A percentile compares a stretch with the other conserved stretches of the same genome.
phyloP scores from a whole-genome alignment of 2,797 vertebrate genomes.

The Lepidocolaptes lacrymiger region DNA sequence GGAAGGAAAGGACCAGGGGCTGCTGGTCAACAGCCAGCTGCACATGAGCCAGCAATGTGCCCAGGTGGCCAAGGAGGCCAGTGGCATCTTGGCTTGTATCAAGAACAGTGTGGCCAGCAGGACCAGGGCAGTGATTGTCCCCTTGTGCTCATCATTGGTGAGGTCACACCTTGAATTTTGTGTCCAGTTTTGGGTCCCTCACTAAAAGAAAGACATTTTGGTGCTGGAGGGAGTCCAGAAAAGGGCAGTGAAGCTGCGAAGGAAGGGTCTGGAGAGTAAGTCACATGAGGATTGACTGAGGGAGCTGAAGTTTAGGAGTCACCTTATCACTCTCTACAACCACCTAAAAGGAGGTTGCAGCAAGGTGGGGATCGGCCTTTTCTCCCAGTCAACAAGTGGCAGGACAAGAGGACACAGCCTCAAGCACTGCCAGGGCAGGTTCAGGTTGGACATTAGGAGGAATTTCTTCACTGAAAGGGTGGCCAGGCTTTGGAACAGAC shows the following conservation, averaged over 20 bases:
- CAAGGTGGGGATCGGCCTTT: neutral
- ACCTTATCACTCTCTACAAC: neutral
- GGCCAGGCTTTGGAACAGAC: neutral
- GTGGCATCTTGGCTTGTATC: neutral
- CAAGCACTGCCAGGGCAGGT: neutral
- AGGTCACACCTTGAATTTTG: neutral
- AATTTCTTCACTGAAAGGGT: neutral
- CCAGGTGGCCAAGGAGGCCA: neutral
- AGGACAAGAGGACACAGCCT: neutral
- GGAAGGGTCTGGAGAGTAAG: neutral
- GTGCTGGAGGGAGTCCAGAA: accelerated
- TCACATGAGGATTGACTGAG: neutral
- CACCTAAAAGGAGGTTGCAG: neutral
- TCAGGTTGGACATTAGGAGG: neutral
- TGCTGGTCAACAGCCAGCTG: accelerated
- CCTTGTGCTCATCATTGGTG: neutral
- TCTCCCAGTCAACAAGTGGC: neutral
- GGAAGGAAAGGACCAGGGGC: too few relatives aligned
- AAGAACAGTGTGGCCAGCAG: neutral
- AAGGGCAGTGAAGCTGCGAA: neutral
- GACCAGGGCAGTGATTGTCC: neutral
- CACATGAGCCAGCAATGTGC: neutral
- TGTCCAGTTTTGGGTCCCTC: neutral
- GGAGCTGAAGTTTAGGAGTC: neutral
- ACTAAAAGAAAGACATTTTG: neutral